Base-by-base conservation (phyloP, 2,113 vertebrate genomes). In the Neogale vison region DNA sequence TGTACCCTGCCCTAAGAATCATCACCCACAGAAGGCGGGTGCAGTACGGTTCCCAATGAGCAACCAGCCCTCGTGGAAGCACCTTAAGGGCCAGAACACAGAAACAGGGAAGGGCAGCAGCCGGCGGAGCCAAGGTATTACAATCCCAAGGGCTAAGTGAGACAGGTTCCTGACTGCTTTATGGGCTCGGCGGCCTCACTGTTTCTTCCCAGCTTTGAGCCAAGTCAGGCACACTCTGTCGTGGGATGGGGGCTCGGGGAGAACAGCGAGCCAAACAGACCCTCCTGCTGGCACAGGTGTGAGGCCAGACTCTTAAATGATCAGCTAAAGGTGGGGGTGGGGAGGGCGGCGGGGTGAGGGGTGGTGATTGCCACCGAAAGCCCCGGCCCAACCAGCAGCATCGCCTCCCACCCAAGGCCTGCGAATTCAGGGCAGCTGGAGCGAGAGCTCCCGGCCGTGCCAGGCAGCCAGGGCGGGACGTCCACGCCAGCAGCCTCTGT, bases 141-240 rank as follows among this genome's bases (percentile, higher is more conserved):
- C 21, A 69, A 80, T 71, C 85, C 90, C 36, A 84, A 36, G 76
- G 79, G 67, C 83, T 77, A 79, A 96, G 84, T 50, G 84, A 94
- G 84, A 69, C 84, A 81, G 69, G 88, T 63, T 95, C 89, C 90
- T 93, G 87, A 81, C 67, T 65, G 77, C 65, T 87, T 95, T 92
- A 80, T 50, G 61, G 61, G 57, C 76, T 94, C 81, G 67, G 69
- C 52, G 63, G 94, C 90, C 50, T 95, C 71, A 34, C 6, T 93
- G 79, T 21, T 63, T 92, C 84, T 96, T 65, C 63, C 29, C 74
- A 83, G 87, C 83, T 93, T 93, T 84, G 81, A 97, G 93, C 57
- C 69, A 89, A 90, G 84, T 83, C 61, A 84, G 71, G 93, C 42
- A 77, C 8, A 26, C 42, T 94, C 79, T 94, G 67, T 94, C 88